Base-by-base conservation (phyloP, 2,797 vertebrate species). In the Pitangus sulphuratus region DNA sequence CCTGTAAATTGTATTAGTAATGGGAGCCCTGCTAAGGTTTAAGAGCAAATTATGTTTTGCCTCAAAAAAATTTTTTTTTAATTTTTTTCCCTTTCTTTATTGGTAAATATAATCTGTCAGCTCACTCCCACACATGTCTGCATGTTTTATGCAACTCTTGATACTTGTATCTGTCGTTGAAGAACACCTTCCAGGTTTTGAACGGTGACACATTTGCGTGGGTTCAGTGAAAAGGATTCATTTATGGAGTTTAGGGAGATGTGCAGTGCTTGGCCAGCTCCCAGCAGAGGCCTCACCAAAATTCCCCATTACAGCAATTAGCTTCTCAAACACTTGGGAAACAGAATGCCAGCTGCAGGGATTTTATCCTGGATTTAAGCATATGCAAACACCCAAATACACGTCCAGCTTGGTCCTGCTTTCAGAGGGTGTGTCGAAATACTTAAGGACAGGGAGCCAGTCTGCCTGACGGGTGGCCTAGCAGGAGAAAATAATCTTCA, bases 41-140 rank as follows among this genome's bases (percentile, higher is more conserved):
- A 97, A 96, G 96, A 89, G 80, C 74, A 98, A 98, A 98, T 97
- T 95, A 93, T 96, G 93, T 97, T 98, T 98, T 95, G 64, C 93
- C 78, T 96, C 75, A 87, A 91, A 96, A 97, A 87, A 87, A 93
- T 96, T 93, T 93, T 96, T 93, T 45, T 93, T 45, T 1, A 7
- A 1, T 87, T 97, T 97, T 95, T 33, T 9, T 50, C 84, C 76
- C 82, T n/a, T 94, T 96, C 58, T 90, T 82, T 58, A 20, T 61
- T 84, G 87, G 81, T 98, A 98, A 97, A 97, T 98, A 96, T 91
- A 96, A 95, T 84, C 88, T 97, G 96, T 89, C 96, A 97, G 56
- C 84, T 97, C 26, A 26, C 51, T 88, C 91, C 93, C 93, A 93
- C 72, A 28, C 71, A 64, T 1, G 33, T 91, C 96, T 94, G 87